Evolutionary conservation across 2,797 vertebrate genomes (phyloP).

Genomic region (Acipenser ruthenus): DNA sequence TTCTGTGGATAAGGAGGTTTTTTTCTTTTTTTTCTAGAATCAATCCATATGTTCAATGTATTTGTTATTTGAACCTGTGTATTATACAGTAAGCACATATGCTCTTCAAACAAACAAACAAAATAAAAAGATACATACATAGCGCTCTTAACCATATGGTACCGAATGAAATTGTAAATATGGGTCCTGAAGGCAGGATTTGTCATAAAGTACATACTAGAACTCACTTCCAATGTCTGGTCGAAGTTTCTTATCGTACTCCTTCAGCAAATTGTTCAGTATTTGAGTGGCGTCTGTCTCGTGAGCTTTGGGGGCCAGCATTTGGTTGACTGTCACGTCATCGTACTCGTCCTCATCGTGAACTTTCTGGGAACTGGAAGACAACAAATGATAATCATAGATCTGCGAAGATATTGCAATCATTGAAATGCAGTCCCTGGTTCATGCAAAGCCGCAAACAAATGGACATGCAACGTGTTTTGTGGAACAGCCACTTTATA

Average conservation of each 20-base stretch:
- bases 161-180: too few species aligned
- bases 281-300: slow-evolving; percentile 82
- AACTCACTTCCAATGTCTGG: slow-evolving; percentile 90
- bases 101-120: neutral
- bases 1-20: too few species aligned
- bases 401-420: too few species aligned
- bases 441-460: too few species aligned
- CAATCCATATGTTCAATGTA: too few species aligned
- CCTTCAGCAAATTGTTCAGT: slow-evolving; percentile 82
- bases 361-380: slow-evolving; percentile 60
- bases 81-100: too few species aligned
- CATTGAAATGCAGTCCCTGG: too few species aligned
- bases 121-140: neutral
- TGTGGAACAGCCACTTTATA: too few species aligned
- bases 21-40: too few species aligned
- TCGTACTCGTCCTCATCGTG: slow-evolving; percentile 83
- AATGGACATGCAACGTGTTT: too few species aligned
- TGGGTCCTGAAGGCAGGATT: too few species aligned
- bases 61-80: too few species aligned
- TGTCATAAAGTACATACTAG: neutral
- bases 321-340: slow-evolving; percentile 77
- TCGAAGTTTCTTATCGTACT: slow-evolving; percentile 88
- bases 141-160: slow-evolving; percentile 17
- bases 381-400: slow-evolving; percentile 13
- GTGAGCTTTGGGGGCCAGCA: slow-evolving; percentile 79